Conservation (phyloP, 1,140 invertebrate genomes). For the Drosophila tsacasi region DNA sequence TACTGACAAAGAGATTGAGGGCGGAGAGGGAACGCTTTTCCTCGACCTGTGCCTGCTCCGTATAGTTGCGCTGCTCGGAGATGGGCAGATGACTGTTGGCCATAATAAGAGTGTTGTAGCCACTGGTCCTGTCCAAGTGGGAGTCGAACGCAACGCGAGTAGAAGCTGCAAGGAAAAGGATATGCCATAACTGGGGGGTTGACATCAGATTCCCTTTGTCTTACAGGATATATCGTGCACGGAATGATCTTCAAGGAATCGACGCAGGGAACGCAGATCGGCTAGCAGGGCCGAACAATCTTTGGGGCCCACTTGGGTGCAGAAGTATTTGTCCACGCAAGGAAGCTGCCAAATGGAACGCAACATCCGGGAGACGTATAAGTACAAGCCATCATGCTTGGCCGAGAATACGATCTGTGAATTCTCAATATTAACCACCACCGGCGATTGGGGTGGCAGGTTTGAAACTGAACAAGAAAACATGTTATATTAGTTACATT, state of each 20-base stretch:
- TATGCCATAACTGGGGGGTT: background rate
- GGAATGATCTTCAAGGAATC: constrained; percentile 85
- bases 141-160: constrained; percentile 53
- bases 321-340: constrained; percentile 87
- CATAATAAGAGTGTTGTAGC: constrained; percentile 68
- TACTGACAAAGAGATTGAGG: constrained; percentile 90
- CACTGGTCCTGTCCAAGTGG: constrained; percentile 77
- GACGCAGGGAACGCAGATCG: constrained; percentile 86
- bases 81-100: constrained; percentile 48
- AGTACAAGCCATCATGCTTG: constrained; percentile 97
- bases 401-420: constrained; percentile 85
- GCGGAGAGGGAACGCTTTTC: constrained; percentile 92
- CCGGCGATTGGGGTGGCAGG: constrained; percentile 69
- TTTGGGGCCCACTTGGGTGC: constrained; percentile 85
- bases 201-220: background rate
- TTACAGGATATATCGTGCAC: constrained; percentile 78
- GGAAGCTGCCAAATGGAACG: constrained; percentile 92
- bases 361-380: constrained; percentile 94
- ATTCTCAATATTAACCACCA: constrained; percentile 48
- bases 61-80: constrained; percentile 82
- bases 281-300: constrained; percentile 86
- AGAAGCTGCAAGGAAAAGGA: constrained; percentile 18
- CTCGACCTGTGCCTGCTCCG: constrained; percentile 86
- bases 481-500: background rate
- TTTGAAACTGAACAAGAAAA: constrained; percentile 52